Base-by-base conservation (phyloP, 2,888 invertebrate species). In the Enchytraeus crypticus region DNA sequence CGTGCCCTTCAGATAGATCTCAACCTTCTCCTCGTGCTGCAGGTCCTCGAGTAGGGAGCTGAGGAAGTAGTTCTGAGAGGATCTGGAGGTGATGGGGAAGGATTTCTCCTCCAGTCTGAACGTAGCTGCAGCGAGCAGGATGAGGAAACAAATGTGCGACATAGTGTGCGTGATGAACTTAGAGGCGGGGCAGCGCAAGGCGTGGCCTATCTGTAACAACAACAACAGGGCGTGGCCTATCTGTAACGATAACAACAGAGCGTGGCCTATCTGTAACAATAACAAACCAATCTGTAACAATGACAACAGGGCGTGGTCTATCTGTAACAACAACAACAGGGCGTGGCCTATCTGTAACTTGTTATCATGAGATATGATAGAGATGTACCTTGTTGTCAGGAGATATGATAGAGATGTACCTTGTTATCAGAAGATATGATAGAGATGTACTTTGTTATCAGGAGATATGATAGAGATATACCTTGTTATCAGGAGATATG, bases 161-260 rank as follows among this genome's bases (percentile, higher is more conserved):
- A 86, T 83, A 5, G 84, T 81, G 71, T 85, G 85, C 57, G 85
- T 86, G 70, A 88, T 83, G 80, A 87, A 85, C 78, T 86, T 86
- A 75, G 87, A 87, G 66, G 87, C 81, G 32, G 88, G 88, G 70
- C 86, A 79, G 80, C 79, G 46, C 73, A 79, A 73, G 27, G 75
- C 72, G 65, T 73, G 73, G 58, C 77, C 77, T 53, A 77, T 68
- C 78, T 78, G 71, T 29, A 27, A 51, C n/a, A n/a, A n/a, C n/a
- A n/a, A n/a, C n/a, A n/a, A n/a, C 73, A 79, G 73, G 27, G 75
- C 72, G 65, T 73, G 73, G 58, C 77, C 77, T 53, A 77, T 68
- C 78, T 78, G 71, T 29, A 27, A 51, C n/a, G n/a, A n/a, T n/a
- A n/a, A n/a, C n/a, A n/a, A n/a, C 73, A 79, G 73, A 29, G 75